phyloP scores from a whole-genome alignment of 1,140 invertebrate genomes.

The Armadillidium nasatum region DNA sequence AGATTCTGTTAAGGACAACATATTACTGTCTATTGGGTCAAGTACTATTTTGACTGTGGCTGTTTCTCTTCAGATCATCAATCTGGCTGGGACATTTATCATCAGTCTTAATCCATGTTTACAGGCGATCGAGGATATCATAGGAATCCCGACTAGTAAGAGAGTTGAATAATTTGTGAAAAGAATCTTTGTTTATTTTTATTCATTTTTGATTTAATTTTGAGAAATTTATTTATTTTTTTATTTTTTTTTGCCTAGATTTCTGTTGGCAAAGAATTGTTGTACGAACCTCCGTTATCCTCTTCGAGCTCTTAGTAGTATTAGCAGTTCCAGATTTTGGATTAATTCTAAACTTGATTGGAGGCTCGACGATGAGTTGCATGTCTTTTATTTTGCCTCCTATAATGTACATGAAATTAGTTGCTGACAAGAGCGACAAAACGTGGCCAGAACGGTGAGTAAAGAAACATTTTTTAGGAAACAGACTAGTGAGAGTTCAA shows the following conservation, averaged over 20 bases:
- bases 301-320: slow-evolving; percentile 67
- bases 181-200: no score
- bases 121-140: slow-evolving; percentile 64
- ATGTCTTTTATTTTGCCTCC: slow-evolving; percentile 79
- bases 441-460: slow-evolving; percentile 4
- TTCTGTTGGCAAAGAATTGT: slow-evolving; percentile 72
- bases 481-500: no score
- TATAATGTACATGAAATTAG: slow-evolving; percentile 68
- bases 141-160: slow-evolving; percentile 44
- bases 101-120: slow-evolving; percentile 63
- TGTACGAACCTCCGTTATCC: slow-evolving; percentile 65
- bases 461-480: no score
- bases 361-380: slow-evolving; percentile 73
- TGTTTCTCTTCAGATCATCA: slow-evolving; percentile 58
- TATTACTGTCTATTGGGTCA: slow-evolving; percentile 53
- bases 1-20: slow-evolving; percentile 54
- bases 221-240: no score
- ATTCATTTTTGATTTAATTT: no score
- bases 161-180: no score
- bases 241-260: no score
- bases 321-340: slow-evolving; percentile 82
- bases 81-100: slow-evolving; percentile 60
- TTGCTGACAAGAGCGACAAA: slow-evolving; percentile 25
- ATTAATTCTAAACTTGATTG: slow-evolving; percentile 78
- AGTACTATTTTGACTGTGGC: slow-evolving; percentile 53